Base-by-base conservation (phyloP, 2,888 invertebrate genomes). In the Drosophila acutilabella region DNA sequence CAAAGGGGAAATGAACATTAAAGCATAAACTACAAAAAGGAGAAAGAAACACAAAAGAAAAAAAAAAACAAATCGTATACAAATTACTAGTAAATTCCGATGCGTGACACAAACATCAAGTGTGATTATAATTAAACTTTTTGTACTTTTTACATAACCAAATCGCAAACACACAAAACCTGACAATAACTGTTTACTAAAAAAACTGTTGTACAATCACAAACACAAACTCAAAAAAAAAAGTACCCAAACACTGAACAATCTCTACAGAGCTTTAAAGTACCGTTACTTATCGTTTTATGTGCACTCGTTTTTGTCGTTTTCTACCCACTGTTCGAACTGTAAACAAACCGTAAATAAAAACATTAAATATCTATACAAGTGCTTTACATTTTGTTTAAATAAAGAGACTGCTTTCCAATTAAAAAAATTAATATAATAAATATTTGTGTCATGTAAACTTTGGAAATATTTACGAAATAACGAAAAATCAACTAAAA, bases 111-210 rank as follows among this genome's bases (percentile, higher is more conserved):
- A 11, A 54, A 59, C 38, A 30, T 48, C 44, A 33, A 33, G 58
- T 50, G 36, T 48, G 61, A 52, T 48, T 48, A 58, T 48, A 54
- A 42, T 7, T 41, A 13, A 40, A 16, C n/a, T 40, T 57, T 47
- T 76, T 78, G 50, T 64, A 74, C 13, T 20, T 69, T 73, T 76
- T 78, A 59, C 59, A 66, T 60, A 76, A 74, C 47, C 13, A 13
- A 51, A 64, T 11, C 44, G 59, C 40, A 36, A 62, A 38, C 52
- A 26, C 26, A 26, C 41, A n/a, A 52, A 33, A 61, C 38, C 33
- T 52, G 58, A 69, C 69, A 70, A 78, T 71, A 75, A 75, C 45
- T 61, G 53, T 61, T 64, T 48, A 47, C 10, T 7, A 16, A 26
- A 7, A 7, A 47, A 70, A 70, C 52, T 56, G 38, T 57, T 68